These are phyloP conservation scores for Sarcophaga carnaria DNA, from an alignment of 2,888 invertebrate genomes.

Conservation along the genomic window DNA sequence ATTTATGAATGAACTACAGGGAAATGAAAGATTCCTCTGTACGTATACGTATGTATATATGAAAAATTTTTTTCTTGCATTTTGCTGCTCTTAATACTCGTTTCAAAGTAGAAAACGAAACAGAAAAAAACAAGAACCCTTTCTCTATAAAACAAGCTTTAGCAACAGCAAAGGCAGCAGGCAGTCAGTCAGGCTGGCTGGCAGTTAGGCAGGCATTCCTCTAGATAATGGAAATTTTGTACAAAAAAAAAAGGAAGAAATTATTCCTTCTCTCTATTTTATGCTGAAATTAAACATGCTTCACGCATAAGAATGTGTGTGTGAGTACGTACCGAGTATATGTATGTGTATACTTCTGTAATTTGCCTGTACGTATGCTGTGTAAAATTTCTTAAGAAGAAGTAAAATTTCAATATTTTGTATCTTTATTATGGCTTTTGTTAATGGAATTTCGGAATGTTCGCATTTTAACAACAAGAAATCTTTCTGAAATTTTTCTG, in stretches of 20 bases:
- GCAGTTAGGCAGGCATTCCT: constrained; percentile 37
- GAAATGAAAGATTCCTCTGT: constrained; percentile 49
- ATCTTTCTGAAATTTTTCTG: constrained; percentile 12
- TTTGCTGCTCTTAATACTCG: not conserved
- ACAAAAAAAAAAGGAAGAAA: not conserved
- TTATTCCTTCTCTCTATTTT: not conserved
- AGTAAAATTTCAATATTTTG: constrained; percentile 49
- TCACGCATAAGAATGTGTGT: not conserved
- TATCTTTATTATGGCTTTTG: constrained; percentile 23
- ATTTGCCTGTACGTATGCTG: too few relatives aligned
- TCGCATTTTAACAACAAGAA: constrained; percentile 21
- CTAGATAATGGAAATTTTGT: constrained; percentile 34
- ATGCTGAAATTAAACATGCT: not conserved
- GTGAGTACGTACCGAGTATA: not conserved
- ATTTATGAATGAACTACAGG: constrained; percentile 66
- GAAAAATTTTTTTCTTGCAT: not conserved
- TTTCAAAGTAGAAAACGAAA: constrained; percentile 10
- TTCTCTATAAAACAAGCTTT: constrained; percentile 19
- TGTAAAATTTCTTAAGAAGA: constrained; percentile 36
- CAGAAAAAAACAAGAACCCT: constrained; percentile 28
- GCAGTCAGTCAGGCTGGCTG: not conserved
- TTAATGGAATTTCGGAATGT: constrained; percentile 57
- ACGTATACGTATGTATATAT: not conserved
- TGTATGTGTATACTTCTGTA: constrained; percentile 33
- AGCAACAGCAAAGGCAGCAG: constrained; percentile 26